These are phyloP conservation scores for Sebastes kiyomatsui DNA, from an alignment of 2,797 vertebrate genomes.

Conservation along the genomic window DNA sequence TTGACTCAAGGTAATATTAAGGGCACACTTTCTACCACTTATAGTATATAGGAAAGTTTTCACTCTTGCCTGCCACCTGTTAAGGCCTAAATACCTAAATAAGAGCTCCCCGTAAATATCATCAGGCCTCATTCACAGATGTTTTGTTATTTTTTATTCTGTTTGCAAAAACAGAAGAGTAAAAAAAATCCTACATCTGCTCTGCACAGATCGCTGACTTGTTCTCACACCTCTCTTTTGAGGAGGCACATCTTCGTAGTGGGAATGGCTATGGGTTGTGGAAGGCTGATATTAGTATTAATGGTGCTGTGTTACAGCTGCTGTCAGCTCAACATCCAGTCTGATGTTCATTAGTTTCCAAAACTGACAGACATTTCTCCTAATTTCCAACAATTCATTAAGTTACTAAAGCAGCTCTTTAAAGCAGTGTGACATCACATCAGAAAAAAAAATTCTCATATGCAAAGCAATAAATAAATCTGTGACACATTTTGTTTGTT, in stretches of 20 bases:
- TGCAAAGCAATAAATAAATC: background rate
- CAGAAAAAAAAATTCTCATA: background rate
- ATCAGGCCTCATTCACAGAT: slow-evolving; percentile 20
- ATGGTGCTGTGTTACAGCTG: background rate
- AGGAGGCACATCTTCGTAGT: too few species aligned
- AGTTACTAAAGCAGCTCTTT: background rate
- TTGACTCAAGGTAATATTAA: slow-evolving; percentile 59
- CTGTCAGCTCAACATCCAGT: background rate
- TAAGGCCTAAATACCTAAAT: slow-evolving; percentile 39
- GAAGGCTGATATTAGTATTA: background rate
- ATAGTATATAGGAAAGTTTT: slow-evolving; percentile 44
- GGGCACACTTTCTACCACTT: slow-evolving; percentile 49
- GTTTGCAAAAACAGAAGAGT: background rate
- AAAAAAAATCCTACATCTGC: background rate
- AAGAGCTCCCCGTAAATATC: slow-evolving; percentile 14
- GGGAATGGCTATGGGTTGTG: background rate
- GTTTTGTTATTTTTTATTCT: slow-evolving; percentile 16
- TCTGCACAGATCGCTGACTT: background rate
- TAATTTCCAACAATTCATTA: background rate
- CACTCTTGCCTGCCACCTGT: slow-evolving; percentile 6
- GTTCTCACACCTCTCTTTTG: background rate
- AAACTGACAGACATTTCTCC: background rate
- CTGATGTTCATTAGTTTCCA: background rate
- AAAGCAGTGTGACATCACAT: background rate
- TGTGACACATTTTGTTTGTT: background rate